Base-by-base conservation (phyloP, 2,113 vertebrate genomes). In the Hystrix cristata region DNA sequence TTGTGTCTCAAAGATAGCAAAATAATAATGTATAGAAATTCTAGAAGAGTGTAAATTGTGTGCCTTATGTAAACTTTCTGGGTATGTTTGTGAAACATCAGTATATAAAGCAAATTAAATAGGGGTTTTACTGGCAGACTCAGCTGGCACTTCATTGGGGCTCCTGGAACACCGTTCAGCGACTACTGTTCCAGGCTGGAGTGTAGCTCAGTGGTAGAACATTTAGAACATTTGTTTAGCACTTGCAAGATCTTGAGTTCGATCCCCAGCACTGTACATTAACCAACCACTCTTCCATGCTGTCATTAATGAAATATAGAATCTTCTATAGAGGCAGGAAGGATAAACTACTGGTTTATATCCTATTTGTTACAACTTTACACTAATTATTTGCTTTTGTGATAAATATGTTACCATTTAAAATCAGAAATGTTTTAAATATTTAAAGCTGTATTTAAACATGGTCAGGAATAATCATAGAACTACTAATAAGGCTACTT, bases 371-470 rank as follows among this genome's bases (percentile, higher is more conserved):
- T 92, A 71, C 25, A 82, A 76, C 14, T 79, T 84, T 59, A 38
- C n/a, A 64, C 89, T 60, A 25, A 74, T 87, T 90, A 55, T 48
- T 72, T 91, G 91, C 53, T 80, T 88, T 25, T 34, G 12, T 48
- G 51, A 64, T 79, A 94, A 87, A 67, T 11, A 82, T 34, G 34
- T 46, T 76, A 81, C 4, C 31, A 46, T 95, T 96, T 95, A 48
- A 87, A 82, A 72, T 85, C 72, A 97, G 34, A 93, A 82, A 89
- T 91, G 31, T 94, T 80, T 89, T 80, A 85, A 95, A 53, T 64
- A 79, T 94, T 64, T 74, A 87, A 79, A 76, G 53, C 48, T 19
- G 48, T 48, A 51, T 25, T 25, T 71, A 95, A 85, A 57, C 46
- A 9, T 84, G 18, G 19, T 90, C n/a, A 78, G 57, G 48, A 94